Percentiles rank a stretch among this genome's conserved stretches.
Conservation (phyloP, 2,113 vertebrate species). For the Vulpes ferrilata region DNA sequence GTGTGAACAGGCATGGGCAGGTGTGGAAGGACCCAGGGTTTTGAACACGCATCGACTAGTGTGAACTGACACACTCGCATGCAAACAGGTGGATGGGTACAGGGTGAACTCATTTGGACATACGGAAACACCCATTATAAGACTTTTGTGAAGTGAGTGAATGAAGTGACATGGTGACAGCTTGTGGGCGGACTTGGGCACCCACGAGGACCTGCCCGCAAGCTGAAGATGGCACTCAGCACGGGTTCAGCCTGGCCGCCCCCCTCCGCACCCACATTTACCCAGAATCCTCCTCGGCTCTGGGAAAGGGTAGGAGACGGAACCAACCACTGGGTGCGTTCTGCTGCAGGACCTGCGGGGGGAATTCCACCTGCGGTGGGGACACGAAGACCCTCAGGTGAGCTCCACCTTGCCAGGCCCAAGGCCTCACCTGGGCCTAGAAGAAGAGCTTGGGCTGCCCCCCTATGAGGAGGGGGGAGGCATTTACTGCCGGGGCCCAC, state of each 20-base stretch:
- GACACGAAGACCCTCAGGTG: neutral
- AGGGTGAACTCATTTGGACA: neutral
- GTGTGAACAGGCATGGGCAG: neutral
- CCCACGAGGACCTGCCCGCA: fast-evolving
- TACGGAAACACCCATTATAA: fast-evolving
- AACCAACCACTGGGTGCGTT: slow-evolving; percentile 92
- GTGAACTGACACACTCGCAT: neutral
- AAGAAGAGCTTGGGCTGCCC: neutral
- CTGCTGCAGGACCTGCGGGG: slow-evolving; percentile 86
- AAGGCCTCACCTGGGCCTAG: no score
- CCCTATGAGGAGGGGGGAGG: neutral
- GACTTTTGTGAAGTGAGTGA: fast-evolving
- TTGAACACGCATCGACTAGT: neutral
- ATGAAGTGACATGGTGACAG: no score
- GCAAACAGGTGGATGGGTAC: no score
- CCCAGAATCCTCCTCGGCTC: slow-evolving; percentile 88
- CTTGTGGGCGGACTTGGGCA: fast-evolving
- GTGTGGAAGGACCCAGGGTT: neutral
- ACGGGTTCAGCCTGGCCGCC: neutral
- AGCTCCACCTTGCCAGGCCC: neutral
- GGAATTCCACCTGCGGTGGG: slow-evolving; percentile 90
- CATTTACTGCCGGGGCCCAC: neutral
- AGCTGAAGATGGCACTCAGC: neutral
- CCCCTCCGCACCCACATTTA: slow-evolving; percentile 73
- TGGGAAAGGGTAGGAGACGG: slow-evolving; percentile 92